These are phyloP conservation scores for Myopa tessellatipennis DNA, from an alignment of 2,888 invertebrate genomes.

Conservation along the genomic window DNA sequence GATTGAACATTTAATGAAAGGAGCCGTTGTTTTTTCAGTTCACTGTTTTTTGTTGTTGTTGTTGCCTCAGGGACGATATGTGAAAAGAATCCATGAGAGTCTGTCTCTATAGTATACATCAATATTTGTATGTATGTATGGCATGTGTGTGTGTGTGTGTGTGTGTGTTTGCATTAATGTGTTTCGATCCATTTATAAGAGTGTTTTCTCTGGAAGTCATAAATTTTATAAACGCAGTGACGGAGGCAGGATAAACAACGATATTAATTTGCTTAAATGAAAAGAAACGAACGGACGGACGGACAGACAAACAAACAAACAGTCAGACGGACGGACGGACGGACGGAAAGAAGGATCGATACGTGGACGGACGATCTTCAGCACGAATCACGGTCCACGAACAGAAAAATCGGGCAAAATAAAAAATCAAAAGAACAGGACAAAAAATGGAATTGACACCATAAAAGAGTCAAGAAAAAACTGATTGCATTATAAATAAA, in stretches of 20 bases:
- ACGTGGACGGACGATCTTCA: background rate
- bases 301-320: background rate
- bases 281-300: background rate
- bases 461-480: no score
- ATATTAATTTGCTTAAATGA: conserved; percentile 36
- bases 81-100: no score
- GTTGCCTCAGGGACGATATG: no score
- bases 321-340: background rate
- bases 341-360: background rate
- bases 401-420: background rate
- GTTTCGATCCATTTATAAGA: background rate
- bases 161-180: background rate
- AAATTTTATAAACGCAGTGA: conserved; percentile 9
- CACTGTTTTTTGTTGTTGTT: no score
- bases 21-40: background rate
- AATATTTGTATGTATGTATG: background rate
- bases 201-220: conserved; percentile 8
- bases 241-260: conserved; percentile 22
- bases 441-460: background rate
- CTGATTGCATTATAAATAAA: background rate
- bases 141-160: background rate
- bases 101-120: background rate
- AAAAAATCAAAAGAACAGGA: background rate
- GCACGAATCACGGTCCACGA: background rate
- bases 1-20: conserved; percentile 10